Base-by-base conservation (phyloP, 2,113 vertebrate species). In the Beaufortia kweichowensis region DNA sequence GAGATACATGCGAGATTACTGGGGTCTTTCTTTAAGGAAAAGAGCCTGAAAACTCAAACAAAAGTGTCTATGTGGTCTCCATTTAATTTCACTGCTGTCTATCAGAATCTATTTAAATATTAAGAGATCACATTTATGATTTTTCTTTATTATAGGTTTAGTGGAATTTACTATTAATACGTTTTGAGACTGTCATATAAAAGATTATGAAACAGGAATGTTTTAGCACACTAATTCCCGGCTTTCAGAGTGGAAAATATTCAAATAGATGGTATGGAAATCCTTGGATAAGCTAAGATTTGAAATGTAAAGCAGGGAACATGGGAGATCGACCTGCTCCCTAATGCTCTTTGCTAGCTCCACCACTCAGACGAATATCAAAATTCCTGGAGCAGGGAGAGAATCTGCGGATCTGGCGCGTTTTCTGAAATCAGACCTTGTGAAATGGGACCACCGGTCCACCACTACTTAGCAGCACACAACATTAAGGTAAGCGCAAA, bases 221-320 rank as follows among this genome's bases (percentile, higher is more conserved):
- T 74, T 55, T 65, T 29, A n/a, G 67, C 70, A 84, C 72, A 76
- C 41, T 63, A 66, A 77, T 59, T 75, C 67, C 79, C 81, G 67
- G 77, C 86, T 86, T 84, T 85, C 82, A 75, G 69, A 76, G 90
- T 92, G 91, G 90, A 92, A 84, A 91, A 92, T 91, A 89, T 91
- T 91, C 87, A 91, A 92, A 93, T 90, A 81, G 79, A 65, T 86
- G 70, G 87, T 92, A 93, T 92, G 92, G 88, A 93, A 92, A 93
- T 92, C 81, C 79, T 82, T 87, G 84, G 70, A 90, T 90, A 87
- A 87, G 88, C 74, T 83, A 83, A 84, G 83, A 88, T 91, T 92
- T 90, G 90, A 82, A 87, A 92, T 92, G 90, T 92, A 93, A 93
- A 93, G 79, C 86, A 92, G 88, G 67, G 10, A 78, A 74, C 57